Conservation (phyloP, 2,113 vertebrate species). For the Salvelinus sp. region DNA sequence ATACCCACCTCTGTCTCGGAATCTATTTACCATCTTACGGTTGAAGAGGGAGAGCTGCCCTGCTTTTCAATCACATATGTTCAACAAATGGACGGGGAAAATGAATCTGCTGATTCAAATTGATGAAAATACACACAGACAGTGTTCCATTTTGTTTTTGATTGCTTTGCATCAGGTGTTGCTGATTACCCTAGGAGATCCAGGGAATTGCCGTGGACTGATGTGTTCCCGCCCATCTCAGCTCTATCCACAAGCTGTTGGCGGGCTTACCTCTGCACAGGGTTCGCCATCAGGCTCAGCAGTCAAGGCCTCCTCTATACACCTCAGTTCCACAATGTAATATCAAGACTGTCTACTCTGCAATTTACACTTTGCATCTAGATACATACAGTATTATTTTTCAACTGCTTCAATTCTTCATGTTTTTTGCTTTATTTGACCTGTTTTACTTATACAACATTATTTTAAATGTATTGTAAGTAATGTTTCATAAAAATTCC, state of each 20-base stretch:
- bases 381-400: background rate
- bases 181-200: conserved; percentile 36
- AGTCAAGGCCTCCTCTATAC: conserved; percentile 6
- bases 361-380: no score
- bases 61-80: conserved; percentile 38
- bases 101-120: conserved; percentile 44
- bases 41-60: background rate
- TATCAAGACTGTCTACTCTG: no score
- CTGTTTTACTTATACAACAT: background rate
- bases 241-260: conserved; percentile 16
- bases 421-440: background rate
- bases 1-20: conserved; percentile 19
- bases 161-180: conserved; percentile 44
- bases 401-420: background rate
- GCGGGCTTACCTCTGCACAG: conserved; percentile 10
- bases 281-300: conserved; percentile 32
- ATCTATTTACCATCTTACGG: conserved; percentile 31
- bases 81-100: conserved; percentile 39
- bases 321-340: background rate
- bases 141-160: conserved; percentile 33
- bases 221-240: conserved; percentile 3
- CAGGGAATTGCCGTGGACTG: conserved; percentile 11
- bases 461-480: background rate
- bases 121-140: conserved; percentile 44
- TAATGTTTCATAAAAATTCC: background rate